These are phyloP conservation scores for Vollenhovia emeryi DNA, from an alignment of 1,140 invertebrate genomes.

Conservation along the genomic window DNA sequence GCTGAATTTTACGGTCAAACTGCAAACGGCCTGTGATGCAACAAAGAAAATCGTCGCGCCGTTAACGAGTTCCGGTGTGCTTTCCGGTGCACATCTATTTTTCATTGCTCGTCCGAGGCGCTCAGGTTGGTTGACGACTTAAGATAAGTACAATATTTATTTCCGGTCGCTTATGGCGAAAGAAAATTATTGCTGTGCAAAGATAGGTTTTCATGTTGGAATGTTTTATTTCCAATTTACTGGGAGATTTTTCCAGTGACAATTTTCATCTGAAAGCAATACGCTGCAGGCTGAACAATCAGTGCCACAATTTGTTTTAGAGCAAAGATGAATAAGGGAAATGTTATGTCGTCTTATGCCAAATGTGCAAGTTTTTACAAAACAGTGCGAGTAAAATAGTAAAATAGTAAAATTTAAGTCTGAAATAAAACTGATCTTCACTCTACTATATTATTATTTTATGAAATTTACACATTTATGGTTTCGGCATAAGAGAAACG, in stretches of 20 bases:
- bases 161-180: not conserved
- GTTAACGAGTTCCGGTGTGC: slow-evolving; percentile 27
- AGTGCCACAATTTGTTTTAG: not conserved
- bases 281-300: not conserved
- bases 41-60: slow-evolving; percentile 39
- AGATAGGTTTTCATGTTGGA: not conserved
- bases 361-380: too few relatives aligned
- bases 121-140: not conserved
- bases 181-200: not conserved
- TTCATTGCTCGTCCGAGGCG: not conserved
- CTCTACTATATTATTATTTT: too few relatives aligned
- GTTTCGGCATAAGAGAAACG: too few relatives aligned
- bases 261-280: not conserved
- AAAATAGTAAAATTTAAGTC: too few relatives aligned
- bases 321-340: not conserved
- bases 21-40: slow-evolving; percentile 19
- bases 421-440: too few relatives aligned
- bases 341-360: too few relatives aligned
- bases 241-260: not conserved
- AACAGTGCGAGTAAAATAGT: too few relatives aligned
- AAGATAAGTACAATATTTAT: not conserved
- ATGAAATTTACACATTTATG: too few relatives aligned
- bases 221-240: not conserved
- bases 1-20: slow-evolving; percentile 62
- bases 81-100: not conserved